Evolutionary conservation across 2,888 invertebrate species (phyloP), one percentile per base, ranked within the genome.

Genomic region (Drosophila rubida): DNA sequence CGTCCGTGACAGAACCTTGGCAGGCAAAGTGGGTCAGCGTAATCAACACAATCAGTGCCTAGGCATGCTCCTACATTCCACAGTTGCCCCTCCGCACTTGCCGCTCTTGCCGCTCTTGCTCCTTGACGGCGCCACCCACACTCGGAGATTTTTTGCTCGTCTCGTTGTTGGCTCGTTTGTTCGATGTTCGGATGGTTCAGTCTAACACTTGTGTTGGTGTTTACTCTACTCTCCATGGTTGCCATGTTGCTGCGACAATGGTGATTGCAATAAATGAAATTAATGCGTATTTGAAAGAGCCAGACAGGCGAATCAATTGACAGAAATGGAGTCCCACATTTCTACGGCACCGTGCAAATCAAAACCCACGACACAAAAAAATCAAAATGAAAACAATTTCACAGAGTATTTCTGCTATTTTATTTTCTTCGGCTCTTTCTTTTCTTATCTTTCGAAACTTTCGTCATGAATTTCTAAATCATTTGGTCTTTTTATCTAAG

Each of bases 281-380:
- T 85, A 84, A 88, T 87, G 87, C 73, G 79, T 82, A 87, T 87
- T 85, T 88, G 73, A 82, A 84, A 81, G 73, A 78, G 66, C 78
- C 87, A 87, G 88, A 88, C 88, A 87, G 81, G 87, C 85, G 88
- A 87, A 88, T 87, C 87, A 87, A 87, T 87, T 85, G 83, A 81
- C 75, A 71, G 78, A 86, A 86, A 83, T 77, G 79, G 74, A 79
- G 77, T 75, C 68, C 44, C 80, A 69, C 79, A 77, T 78, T 78
- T 74, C 48, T 57, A 32, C 53, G 53, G 45, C 54, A 59, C 51
- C 39, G 13, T 44, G 39, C 74, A 64, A 75, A 75, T 68, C 68
- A 57, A 44, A 67, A 62, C 16, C 55, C 58, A 48, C 51, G 50
- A 63, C 54, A 63, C 61, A 41, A 60, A 19, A 19, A 45, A 8